A percentile compares a stretch with the other conserved stretches of the same genome.
phyloP scores from a whole-genome alignment of 2,797 vertebrate species.

The Corythornis leucogaster region DNA sequence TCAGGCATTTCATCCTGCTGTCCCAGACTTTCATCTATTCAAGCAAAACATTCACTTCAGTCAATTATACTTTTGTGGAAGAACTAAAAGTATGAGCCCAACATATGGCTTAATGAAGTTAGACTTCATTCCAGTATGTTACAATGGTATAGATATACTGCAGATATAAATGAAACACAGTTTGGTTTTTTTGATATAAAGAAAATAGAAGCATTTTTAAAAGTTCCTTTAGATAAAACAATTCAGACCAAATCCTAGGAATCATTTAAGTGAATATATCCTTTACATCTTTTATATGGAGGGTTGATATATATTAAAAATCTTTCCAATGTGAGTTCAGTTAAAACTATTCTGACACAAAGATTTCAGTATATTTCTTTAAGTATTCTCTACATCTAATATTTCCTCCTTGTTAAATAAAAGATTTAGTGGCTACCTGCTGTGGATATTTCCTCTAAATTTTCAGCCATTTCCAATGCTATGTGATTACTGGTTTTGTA shows the following conservation, averaged over 20 bases:
- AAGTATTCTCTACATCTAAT: not conserved
- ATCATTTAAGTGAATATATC: not conserved
- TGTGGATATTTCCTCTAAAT: not conserved
- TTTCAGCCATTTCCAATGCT: not conserved
- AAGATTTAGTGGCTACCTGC: not conserved
- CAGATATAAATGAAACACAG: not conserved
- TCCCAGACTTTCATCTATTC: not conserved
- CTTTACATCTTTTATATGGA: not conserved
- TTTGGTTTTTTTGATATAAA: not conserved
- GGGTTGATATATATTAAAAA: not conserved
- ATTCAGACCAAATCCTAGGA: not conserved
- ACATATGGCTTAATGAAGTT: not conserved
- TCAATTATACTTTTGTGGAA: constrained; percentile 17
- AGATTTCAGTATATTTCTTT: not conserved
- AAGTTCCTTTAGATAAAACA: not conserved
- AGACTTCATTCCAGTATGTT: not conserved
- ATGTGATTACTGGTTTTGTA: not conserved
- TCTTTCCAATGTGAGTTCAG: not conserved
- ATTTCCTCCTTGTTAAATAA: not conserved
- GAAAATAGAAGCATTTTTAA: not conserved
- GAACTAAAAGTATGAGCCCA: not conserved
- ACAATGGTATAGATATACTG: not conserved
- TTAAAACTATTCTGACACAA: not conserved
- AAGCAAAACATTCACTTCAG: not conserved
- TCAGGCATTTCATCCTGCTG: not conserved